Evolutionary conservation across 2,888 invertebrate species (phyloP), one percentile per base, ranked within the genome.

Genomic region (Ophioninae sp.): DNA sequence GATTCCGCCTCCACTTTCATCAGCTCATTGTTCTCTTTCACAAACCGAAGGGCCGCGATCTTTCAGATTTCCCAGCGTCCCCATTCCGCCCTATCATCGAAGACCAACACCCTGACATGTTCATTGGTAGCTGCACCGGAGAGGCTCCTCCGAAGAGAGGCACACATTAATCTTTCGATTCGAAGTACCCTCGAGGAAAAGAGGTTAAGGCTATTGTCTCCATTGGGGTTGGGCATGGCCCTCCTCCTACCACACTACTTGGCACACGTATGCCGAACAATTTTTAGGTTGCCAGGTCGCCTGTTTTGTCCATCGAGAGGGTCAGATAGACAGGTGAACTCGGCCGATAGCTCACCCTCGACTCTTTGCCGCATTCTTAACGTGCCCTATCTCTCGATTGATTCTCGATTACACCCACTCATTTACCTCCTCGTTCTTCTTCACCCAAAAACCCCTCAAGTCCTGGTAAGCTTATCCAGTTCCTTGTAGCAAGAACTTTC

Each of bases 201-300:
- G 83, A 80, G 83, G 83, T 80, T 77, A 77, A 83, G 77, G 73
- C 72, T 77, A 80, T 83, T 83, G 80, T 83, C 83, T 83, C 65
- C 73, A 74, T 13, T 64, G 59, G 64, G 72, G 39, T 69, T 44
- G 41, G 61, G 59, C 44, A 59, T 23, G 9, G 17, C 6, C 51
- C 51, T 56, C 39, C 56, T 74, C 71, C n/a, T 20, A 6, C n/a
- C 22, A 56, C 51, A 22, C 59, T 13, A 8, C 67, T 9, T 1
- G 67, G 64, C 2, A 37, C 41, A 23, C 9, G 1, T 30, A 68
- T 23, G 44, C 51, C 10, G 51, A 30, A 44, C n/a, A 61, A 59
- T 59, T 44, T 56, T 74, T 56, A 23, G 59, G 22, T 59, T 13
- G 23, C 44, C 64, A 13, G 44, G 30, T 23, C 22, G 51, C 67